Percentiles rank a stretch among this genome's conserved stretches.
phyloP scores from a whole-genome alignment of 1,140 invertebrate genomes.

The Calliopsis andreniformis region DNA sequence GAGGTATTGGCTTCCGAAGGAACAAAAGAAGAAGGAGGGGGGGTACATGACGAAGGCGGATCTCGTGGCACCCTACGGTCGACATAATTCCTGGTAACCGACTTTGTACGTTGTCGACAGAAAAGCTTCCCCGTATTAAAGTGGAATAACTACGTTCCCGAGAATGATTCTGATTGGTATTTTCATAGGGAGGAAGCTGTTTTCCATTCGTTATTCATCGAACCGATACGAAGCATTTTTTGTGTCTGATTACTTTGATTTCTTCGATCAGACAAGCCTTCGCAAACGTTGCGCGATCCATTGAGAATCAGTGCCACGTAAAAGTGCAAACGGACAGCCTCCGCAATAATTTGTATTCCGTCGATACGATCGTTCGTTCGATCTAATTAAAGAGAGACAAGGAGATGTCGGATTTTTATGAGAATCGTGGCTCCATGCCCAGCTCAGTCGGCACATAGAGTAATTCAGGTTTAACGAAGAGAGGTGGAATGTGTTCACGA shows the following conservation, averaged over 20 bases:
- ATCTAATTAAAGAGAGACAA: constrained; percentile 34
- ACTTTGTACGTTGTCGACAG: constrained; percentile 69
- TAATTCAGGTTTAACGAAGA: constrained; percentile 50
- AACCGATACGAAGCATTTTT: neutral
- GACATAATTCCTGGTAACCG: constrained; percentile 75
- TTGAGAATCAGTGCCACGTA: neutral
- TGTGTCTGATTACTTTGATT: no score
- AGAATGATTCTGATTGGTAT: constrained; percentile 39
- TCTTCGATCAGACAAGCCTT: neutral
- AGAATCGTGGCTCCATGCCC: constrained; percentile 26
- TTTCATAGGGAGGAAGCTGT: constrained; percentile 21
- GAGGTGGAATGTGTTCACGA: constrained; percentile 41
- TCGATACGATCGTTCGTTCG: neutral
- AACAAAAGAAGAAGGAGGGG: constrained; percentile 59
- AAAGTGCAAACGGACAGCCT: neutral
- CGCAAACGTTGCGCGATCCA: neutral
- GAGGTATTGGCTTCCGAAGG: constrained; percentile 38
- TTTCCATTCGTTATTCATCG: constrained; percentile 23
- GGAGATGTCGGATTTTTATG: constrained; percentile 46
- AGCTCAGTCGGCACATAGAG: neutral
- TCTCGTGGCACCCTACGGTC: constrained; percentile 70
- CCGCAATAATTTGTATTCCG: constrained; percentile 4
- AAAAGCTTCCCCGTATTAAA: constrained; percentile 60
- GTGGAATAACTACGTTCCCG: constrained; percentile 35
- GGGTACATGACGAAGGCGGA: constrained; percentile 77